Evolutionary conservation across 2,113 vertebrate genomes (phyloP), one percentile per base, ranked within the genome.

Genomic region (Butorides virescens): DNA sequence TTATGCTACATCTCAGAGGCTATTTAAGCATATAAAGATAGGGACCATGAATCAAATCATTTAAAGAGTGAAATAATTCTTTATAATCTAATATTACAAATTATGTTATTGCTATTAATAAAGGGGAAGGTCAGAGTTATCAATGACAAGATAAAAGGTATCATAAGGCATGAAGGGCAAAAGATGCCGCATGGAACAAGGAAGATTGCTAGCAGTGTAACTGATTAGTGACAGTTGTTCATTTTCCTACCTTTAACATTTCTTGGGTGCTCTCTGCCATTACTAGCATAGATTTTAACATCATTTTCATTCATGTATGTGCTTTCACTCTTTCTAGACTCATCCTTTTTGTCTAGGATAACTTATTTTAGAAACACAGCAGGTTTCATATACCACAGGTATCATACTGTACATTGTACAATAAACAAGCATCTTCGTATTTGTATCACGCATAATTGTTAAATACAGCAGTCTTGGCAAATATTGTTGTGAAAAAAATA

Each of bases 361-460:
- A 77, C 7, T 75, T 15, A 50, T 37, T 53, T 55, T 16, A 66
- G 44, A 79, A 82, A 75, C 21, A 50, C 18, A 46, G 5, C 11
- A 2, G 0, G 22, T 30, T 36, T 76, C 58, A 13, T 10, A 23
- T 27, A 47, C 21, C 22, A 42, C 32, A 7, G 21, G 37, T 30
- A 27, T 3, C 18, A 19, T 5, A 32, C 0, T 3, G 29, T 9
- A 36, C 2, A 0, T 13, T 25, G 19, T 11, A 13, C 47, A 39
- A 12, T 2, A 2, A 83, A 10, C 30, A 59, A 37, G n/a, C 49
- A 52, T 3, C 4, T 34, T 6, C 18, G 34, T 14, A 46, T 26
- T 29, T 11, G 0, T 1, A 4, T 1, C 36, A 37, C 6, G 0
- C 3, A 0, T 0, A 15, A 23, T 0, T 37, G 52, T 46, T 32